Base-by-base conservation (phyloP, 2,888 invertebrate genomes). In the Spodoptera exigua region DNA sequence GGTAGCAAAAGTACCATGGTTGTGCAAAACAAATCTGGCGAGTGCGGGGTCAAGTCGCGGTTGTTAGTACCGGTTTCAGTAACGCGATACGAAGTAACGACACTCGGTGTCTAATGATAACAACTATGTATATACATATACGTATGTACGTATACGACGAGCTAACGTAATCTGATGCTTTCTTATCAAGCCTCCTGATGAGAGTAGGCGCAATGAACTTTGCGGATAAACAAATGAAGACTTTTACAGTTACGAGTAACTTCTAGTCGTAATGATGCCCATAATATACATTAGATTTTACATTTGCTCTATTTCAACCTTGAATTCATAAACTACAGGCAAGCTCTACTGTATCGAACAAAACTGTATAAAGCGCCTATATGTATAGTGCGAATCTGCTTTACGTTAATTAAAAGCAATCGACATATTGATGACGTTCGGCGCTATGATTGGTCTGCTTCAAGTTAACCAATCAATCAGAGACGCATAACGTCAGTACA, bases 61-160 rank as follows among this genome's bases (percentile, higher is more conserved):
- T 76, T 72, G 51, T 44, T 48, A 61, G 60, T 79, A 83, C 80
- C 79, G 79, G 84, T 84, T 78, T 66, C 45, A 61, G 74, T 71
- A 74, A 76, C 71, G 32, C 53, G 71, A 76, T 73, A 75, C 57
- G 41, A 55, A 36, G 61, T 65, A 72, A 68, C 72, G 64, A 73
- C 69, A 79, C 76, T 66, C 34, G 46, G 49, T 44, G 47, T 70
- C 27, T 27, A 27, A 27, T 27, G 27, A 52, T 27, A 21, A 35
- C 35, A 54, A 54, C 37, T 13, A 36, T 45, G 36, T 64, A 43
- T 36, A 43, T 54, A 71, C 32, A n/a, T 72, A 58, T 45, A 57
- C 46, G 57, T 56, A 69, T 59, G 72, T 66, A 69, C 59, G 58
- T 58, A 69, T 64, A 56, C 60, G 68, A 69, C 64, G 63, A 68